A percentile compares a stretch with the other conserved stretches of the same genome.
Evolutionary conservation across 2,797 vertebrate species (phyloP).

Genomic region (Tympanoctomys barrerae): DNA sequence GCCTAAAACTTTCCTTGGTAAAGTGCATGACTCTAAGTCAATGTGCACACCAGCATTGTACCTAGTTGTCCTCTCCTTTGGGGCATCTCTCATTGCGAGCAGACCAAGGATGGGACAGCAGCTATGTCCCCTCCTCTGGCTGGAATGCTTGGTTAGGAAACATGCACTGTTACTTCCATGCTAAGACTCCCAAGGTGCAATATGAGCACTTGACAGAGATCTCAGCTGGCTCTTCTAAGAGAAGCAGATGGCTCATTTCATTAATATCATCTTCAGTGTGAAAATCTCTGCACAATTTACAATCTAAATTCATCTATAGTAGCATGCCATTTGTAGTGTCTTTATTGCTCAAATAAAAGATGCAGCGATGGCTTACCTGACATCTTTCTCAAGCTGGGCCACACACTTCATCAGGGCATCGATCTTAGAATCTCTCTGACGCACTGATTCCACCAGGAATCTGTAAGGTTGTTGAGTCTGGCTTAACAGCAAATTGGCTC

Average conservation of each 20-base stretch:
- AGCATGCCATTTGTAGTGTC: not conserved
- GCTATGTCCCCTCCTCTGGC: not conserved
- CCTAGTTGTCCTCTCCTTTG: not conserved
- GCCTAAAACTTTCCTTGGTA: conserved; percentile 58
- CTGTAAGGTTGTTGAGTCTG: conserved; percentile 97
- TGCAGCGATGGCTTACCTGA: conserved; percentile 90
- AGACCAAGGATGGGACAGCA: not conserved
- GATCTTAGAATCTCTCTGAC: conserved; percentile 94
- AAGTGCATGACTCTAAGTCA: conserved; percentile 61
- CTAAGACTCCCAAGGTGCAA: not conserved
- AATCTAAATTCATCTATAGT: not conserved
- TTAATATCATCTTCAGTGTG: not conserved
- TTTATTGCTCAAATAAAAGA: conserved; percentile 19
- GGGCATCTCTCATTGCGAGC: not conserved
- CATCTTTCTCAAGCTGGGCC: conserved; percentile 92
- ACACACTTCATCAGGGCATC: conserved; percentile 89
- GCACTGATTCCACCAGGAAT: conserved; percentile 95
- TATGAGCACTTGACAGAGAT: not conserved
- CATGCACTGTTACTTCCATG: not conserved
- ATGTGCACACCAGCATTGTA: not conserved
- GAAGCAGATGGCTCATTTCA: not conserved
- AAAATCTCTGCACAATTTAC: not conserved
- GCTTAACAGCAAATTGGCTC: conserved; percentile 93
- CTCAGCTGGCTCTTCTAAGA: not conserved
- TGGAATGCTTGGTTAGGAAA: not conserved